These are phyloP conservation scores for Meteorus sp. DNA, from an alignment of 1,140 invertebrate genomes.

Conservation along the genomic window DNA sequence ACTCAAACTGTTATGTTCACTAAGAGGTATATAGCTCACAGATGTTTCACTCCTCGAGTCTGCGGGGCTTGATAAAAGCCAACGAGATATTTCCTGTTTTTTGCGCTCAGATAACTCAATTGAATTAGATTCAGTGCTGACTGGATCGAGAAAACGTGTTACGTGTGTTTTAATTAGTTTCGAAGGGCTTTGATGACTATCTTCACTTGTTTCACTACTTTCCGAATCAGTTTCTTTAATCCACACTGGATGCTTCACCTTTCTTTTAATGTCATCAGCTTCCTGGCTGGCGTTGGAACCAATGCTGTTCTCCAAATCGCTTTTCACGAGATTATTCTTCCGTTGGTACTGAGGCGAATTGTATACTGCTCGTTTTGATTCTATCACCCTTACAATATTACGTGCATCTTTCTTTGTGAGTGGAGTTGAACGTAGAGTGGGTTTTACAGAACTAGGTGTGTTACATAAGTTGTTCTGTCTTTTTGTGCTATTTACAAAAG, in stretches of 20 bases:
- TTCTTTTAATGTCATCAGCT: not conserved
- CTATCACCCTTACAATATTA: slow-evolving; percentile 23
- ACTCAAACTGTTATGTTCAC: slow-evolving; percentile 36
- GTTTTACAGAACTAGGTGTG: slow-evolving; percentile 19
- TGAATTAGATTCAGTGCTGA: not conserved
- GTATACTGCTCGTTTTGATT: slow-evolving; percentile 11
- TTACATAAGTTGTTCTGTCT: not conserved
- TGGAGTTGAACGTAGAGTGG: slow-evolving; percentile 10
- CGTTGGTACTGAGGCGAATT: not conserved
- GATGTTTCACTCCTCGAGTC: slow-evolving; percentile 41
- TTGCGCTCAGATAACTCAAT: slow-evolving; percentile 40
- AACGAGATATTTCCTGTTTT: slow-evolving; percentile 46
- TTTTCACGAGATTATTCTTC: slow-evolving; percentile 8
- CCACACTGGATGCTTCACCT: slow-evolving; percentile 15
- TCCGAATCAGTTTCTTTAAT: slow-evolving; percentile 31
- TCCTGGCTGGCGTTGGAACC: not conserved
- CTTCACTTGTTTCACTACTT: slow-evolving; percentile 10
- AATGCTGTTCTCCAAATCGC: slow-evolving; percentile 10
- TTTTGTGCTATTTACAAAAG: not conserved
- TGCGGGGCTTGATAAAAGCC: slow-evolving; percentile 44
- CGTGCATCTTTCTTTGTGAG: slow-evolving; percentile 22
- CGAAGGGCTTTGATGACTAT: not conserved
- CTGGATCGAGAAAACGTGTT: slow-evolving; percentile 22
- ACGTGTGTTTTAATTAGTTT: slow-evolving; percentile 28
- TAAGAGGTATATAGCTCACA: slow-evolving; percentile 37